Percentiles rank a stretch among this genome's conserved stretches.
Conservation (phyloP, 1,140 invertebrate genomes). For the Bombyx mandarina region DNA sequence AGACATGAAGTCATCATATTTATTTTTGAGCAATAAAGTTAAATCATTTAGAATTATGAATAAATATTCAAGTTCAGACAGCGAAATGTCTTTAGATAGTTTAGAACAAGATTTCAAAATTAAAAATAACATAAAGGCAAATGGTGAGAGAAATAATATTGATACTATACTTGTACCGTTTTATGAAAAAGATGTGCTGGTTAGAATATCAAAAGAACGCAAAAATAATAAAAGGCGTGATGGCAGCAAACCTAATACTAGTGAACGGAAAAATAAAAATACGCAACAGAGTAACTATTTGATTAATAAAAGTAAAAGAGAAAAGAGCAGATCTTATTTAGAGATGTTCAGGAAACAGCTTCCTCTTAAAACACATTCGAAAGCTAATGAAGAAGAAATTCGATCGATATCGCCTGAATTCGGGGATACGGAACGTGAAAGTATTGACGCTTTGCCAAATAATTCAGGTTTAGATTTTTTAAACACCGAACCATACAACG, state of each 20-base stretch:
- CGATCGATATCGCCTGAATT: conserved; percentile 52
- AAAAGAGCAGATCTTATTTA: conserved; percentile 37
- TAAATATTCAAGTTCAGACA: conserved; percentile 33
- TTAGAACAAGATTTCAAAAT: conserved; percentile 37
- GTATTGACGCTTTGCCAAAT: conserved; percentile 31
- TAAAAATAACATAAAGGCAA: conserved; percentile 21
- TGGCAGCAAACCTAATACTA: conserved; percentile 9
- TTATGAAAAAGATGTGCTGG: conserved; percentile 59
- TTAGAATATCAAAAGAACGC: conserved; percentile 41
- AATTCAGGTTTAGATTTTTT: conserved; percentile 37
- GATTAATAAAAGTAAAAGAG: conserved; percentile 38
- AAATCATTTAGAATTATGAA: conserved; percentile 29
- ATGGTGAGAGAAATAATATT: conserved; percentile 25
- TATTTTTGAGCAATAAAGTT: conserved; percentile 31
- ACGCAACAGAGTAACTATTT: conserved; percentile 30
- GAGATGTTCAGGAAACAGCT: conserved; percentile 56
- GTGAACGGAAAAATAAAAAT: conserved; percentile 22
- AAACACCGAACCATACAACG: conserved; percentile 58
- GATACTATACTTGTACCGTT: conserved; percentile 58
- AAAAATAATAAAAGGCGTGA: conserved; percentile 23
- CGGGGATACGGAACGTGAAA: conserved; percentile 55
- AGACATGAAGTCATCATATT: conserved; percentile 28
- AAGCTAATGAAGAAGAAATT: conserved; percentile 34
- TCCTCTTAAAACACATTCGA: conserved; percentile 8
- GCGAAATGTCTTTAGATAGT: conserved; percentile 50